Evolutionary conservation across 2,888 invertebrate species (phyloP), one percentile per base, ranked within the genome.

Genomic region (Cryptocephalus primarius): DNA sequence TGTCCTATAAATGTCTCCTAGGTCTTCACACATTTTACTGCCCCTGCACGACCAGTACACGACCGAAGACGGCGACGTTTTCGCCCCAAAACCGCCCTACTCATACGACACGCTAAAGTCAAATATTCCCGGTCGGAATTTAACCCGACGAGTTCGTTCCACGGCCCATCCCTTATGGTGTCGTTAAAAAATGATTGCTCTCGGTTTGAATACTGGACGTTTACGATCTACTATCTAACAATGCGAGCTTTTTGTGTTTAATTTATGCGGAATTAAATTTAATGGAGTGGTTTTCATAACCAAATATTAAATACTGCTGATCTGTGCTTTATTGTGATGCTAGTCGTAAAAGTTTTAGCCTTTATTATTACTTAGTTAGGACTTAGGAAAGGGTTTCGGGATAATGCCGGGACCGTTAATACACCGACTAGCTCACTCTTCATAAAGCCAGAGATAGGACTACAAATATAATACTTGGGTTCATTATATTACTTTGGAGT

Each of bases 1-100:
- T 60, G 64, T 59, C 57, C 54, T 59, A 60, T 64, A 65, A 65
- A 64, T 56, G 64, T 62, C 61, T 58, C 50, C 45, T 48, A 56
- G 56, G 54, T 55, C 52, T 57, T 55, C 60, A 55, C 52, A 58
- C 55, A 60, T 62, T 63, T 62, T 61, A 63, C 56, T 59, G 44
- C 48, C 33, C 42, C 33, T 12, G 36, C n/a, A 36, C 36, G 12
- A 12, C 36, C 36, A 12, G 36, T 11, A 36, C 12, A 36, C 3
- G 36, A 36, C 36, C 36, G 36, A 36, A 11, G 12, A 36, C 36
- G 36, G 36, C 36, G 36, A 36, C 4, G 22, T 22, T 22, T 22
- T 22, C 22, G 22, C 22, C 22, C 22, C 22, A 22, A 22, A 22
- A 22, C 22, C 22, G 22, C 22, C 22, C 22, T 22, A 22, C 22